Evolutionary conservation across 2,888 invertebrate genomes (phyloP).

Genomic region (Hyalella azteca): DNA sequence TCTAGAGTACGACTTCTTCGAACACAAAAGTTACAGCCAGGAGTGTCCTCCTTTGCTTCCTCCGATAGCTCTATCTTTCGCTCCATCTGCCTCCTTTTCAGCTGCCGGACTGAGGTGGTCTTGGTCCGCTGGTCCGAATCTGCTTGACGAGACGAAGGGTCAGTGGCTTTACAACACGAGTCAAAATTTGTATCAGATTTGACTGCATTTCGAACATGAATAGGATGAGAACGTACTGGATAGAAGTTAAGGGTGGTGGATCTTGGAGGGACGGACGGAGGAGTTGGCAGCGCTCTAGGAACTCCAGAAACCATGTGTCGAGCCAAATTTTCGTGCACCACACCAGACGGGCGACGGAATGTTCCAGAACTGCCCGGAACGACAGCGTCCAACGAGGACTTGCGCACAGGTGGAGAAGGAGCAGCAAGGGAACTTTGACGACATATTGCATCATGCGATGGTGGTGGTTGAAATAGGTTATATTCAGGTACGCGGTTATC

Average conservation of each 20-base stretch:
- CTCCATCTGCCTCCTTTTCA: conserved; percentile 51
- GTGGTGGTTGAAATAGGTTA: not conserved
- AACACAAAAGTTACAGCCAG: conserved; percentile 23
- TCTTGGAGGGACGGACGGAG: conserved; percentile 43
- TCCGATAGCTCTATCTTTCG: conserved; percentile 42
- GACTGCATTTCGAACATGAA: conserved; percentile 26
- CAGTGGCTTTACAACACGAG: not conserved
- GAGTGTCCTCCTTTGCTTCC: conserved; percentile 42
- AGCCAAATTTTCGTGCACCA: not conserved
- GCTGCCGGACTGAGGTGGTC: conserved; percentile 51
- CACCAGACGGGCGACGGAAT: conserved; percentile 2
- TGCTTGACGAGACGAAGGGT: not conserved
- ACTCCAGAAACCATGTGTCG: not conserved
- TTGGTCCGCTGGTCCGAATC: conserved; percentile 30
- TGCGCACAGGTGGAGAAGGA: conserved; percentile 12
- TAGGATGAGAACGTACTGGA: conserved; percentile 28
- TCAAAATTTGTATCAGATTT: not conserved
- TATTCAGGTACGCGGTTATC: conserved; percentile 37
- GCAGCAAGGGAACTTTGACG: not conserved
- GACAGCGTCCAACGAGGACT: conserved; percentile 12
- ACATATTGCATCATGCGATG: not conserved
- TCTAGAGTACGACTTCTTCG: conserved; percentile 2
- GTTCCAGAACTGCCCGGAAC: not conserved
- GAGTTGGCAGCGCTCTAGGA: conserved; percentile 40
- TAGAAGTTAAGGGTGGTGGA: not conserved